Evolutionary conservation across 2,797 vertebrate species (phyloP).

Genomic region (Lagorchestes hirsutus): DNA sequence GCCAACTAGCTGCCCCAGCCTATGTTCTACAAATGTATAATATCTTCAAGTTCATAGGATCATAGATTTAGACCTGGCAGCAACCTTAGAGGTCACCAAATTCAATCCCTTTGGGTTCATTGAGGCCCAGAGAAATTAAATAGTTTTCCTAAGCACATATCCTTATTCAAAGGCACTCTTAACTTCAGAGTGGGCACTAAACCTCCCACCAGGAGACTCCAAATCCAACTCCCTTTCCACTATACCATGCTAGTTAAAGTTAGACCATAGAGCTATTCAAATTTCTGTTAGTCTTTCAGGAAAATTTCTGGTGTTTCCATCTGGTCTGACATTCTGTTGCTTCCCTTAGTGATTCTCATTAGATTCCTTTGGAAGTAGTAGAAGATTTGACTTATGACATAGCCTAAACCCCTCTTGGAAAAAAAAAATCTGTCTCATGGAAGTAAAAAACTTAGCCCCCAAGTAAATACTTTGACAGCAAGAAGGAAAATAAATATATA

Average conservation of each 20-base stretch:
- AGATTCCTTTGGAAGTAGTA: constrained; percentile 23
- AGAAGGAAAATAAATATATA: background rate
- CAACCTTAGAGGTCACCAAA: background rate
- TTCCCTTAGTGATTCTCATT: background rate
- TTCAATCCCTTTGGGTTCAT: background rate
- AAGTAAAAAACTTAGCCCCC: constrained; percentile 3
- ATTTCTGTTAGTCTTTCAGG: constrained; percentile 44
- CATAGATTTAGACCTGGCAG: background rate
- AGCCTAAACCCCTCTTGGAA: constrained; percentile 31
- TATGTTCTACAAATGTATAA: background rate
- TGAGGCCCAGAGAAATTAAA: background rate
- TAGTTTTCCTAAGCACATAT: background rate
- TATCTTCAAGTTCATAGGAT: background rate
- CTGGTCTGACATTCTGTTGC: background rate
- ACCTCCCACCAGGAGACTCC: background rate
- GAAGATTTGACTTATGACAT: background rate
- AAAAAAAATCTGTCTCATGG: constrained; percentile 8
- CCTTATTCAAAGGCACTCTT: background rate
- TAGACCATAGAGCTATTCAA: constrained; percentile 15
- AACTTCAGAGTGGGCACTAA: background rate
- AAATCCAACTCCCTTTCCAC: background rate
- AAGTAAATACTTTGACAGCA: constrained; percentile 30
- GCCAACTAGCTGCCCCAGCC: background rate
- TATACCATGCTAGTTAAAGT: constrained; percentile 37
- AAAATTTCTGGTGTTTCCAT: background rate